These are phyloP conservation scores for Eonycteris spelaea DNA, from an alignment of 2,113 vertebrate genomes.

Conservation along the genomic window DNA sequence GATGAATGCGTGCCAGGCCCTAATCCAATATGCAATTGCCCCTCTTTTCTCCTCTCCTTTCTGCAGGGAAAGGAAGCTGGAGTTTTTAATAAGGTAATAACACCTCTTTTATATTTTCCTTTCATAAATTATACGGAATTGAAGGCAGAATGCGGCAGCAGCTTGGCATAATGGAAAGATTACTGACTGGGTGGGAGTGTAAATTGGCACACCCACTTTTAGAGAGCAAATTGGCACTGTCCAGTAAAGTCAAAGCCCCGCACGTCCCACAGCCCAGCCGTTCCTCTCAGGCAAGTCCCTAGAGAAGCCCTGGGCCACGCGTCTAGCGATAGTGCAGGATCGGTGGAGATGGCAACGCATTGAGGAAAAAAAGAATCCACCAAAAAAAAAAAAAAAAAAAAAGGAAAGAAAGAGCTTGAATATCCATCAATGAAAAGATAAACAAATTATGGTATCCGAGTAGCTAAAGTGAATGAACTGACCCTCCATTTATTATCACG, in stretches of 20 bases:
- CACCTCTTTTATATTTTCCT: conserved; percentile 79
- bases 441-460: neutral
- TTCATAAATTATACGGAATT: conserved; percentile 76
- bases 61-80: conserved; percentile 76
- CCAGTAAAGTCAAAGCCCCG: neutral
- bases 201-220: conserved; percentile 54
- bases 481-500: accelerated
- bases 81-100: conserved; percentile 77
- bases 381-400: too few relatives aligned
- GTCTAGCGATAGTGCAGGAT: neutral
- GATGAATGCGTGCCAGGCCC: conserved; percentile 74
- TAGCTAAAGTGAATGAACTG: neutral
- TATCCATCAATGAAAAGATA: neutral
- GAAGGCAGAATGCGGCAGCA: conserved; percentile 70
- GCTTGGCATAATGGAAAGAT: conserved; percentile 59
- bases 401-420: neutral
- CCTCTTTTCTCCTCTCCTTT: conserved; percentile 72
- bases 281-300: neutral
- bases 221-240: conserved; percentile 50
- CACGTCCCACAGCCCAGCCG: neutral
- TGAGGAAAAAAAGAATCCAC: neutral
- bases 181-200: conserved; percentile 60
- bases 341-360: accelerated
- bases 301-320: neutral
- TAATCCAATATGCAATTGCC: conserved; percentile 74